Base-by-base conservation (phyloP, 2,888 invertebrate species). In the Agriotes lineatus region DNA sequence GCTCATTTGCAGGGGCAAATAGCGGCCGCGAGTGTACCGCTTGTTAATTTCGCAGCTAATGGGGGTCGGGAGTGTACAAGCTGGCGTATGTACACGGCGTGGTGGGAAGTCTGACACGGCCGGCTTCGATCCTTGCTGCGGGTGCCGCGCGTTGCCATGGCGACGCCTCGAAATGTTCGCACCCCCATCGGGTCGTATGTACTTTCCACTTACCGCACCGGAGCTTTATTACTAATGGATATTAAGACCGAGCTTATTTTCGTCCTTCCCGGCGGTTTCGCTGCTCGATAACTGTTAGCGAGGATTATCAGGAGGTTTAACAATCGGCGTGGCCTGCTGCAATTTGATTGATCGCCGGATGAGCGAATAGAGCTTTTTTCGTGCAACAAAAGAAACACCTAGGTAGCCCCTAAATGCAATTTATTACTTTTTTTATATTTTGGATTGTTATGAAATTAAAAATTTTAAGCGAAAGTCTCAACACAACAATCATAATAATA, bases 101-200 rank as follows among this genome's bases (percentile, higher is more conserved):
- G 83, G 83, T 83, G 84, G 84, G 81, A 84, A 83, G 82, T 84
- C 83, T 82, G 81, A 84, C 84, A 84, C 83, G 83, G 81, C 80
- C 77, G 78, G 81, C 81, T 84, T 83, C 83, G 84, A 83, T 83
- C 83, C 81, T 82, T 78, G 82, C 83, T 81, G 81, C 78, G 80
- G 83, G 82, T 80, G 82, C 81, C 80, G 81, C 76, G 72, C 72
- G 73, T 74, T 76, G 83, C 84, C 72, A 76, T 82, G 80, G 77
- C 77, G 70, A 83, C 83, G 66, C 58, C 45, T 58, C 45, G 66
- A 64, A 69, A 64, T 66, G 54, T 69, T 70, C 70, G 70, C 70
- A 70, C 70, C 57, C 42, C 58, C 35, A 44, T 57, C 37, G 60
- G 45, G 57, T 67, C 66, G 60, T 66, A 62, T 62, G 62, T 66